phyloP scores from a whole-genome alignment of 2,797 vertebrate genomes.

The Psittacula echo region DNA sequence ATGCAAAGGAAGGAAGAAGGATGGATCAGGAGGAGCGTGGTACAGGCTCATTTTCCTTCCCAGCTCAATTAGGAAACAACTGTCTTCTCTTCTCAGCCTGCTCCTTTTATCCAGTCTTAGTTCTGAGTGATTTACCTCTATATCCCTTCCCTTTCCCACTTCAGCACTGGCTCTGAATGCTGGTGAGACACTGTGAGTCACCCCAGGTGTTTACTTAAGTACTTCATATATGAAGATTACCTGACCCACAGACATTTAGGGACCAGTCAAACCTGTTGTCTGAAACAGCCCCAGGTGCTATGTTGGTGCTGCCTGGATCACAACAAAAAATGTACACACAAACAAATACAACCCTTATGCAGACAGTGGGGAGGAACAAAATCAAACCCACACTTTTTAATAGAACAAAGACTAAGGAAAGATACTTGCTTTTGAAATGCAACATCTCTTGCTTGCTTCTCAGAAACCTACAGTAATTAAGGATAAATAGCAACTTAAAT shows the following conservation, averaged over 20 bases:
- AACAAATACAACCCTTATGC: not conserved
- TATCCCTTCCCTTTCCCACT: not conserved
- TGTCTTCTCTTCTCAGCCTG: not conserved
- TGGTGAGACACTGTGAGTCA: not conserved
- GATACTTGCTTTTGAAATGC: not conserved
- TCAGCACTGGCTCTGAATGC: not conserved
- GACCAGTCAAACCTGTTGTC: not conserved
- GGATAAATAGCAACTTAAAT: constrained; percentile 30
- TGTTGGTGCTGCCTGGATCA: not conserved
- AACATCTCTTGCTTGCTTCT: not conserved
- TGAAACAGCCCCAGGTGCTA: not conserved
- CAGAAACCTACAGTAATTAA: constrained; percentile 43
- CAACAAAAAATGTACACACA: not conserved
- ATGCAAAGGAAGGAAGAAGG: not conserved
- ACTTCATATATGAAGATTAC: not conserved
- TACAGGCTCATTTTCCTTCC: constrained; percentile 10
- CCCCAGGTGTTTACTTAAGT: not conserved
- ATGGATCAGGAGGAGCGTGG: not conserved
- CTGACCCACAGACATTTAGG: not conserved
- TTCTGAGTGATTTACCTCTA: not conserved
- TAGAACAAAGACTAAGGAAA: not conserved
- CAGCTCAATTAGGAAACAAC: constrained; percentile 4
- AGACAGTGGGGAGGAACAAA: not conserved
- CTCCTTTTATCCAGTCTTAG: constrained; percentile 24
- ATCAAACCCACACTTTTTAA: not conserved